Evolutionary conservation across 2,888 invertebrate species (phyloP).

Genomic region (Plusia festucae): DNA sequence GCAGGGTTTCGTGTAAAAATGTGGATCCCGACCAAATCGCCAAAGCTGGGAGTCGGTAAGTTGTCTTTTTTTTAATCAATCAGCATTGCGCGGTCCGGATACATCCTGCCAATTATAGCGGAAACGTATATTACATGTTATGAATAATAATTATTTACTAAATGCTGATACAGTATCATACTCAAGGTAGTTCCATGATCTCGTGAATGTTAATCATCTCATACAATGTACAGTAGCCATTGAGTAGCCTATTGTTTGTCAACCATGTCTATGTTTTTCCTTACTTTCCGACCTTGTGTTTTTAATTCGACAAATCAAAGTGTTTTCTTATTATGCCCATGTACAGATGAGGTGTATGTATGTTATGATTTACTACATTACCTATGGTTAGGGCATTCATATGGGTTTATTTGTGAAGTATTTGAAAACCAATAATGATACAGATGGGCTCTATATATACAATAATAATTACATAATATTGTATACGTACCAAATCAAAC

Average conservation of each 20-base stretch:
- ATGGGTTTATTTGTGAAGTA: too few relatives aligned
- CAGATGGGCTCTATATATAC: too few relatives aligned
- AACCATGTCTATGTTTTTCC: constrained; percentile 31
- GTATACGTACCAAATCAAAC: too few relatives aligned
- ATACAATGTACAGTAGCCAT: constrained; percentile 12
- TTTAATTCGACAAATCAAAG: constrained; percentile 19
- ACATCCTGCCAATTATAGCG: constrained; percentile 83
- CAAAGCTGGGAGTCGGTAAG: constrained; percentile 94
- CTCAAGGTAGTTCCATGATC: constrained; percentile 16
- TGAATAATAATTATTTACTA: constrained; percentile 78
- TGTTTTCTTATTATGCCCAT: constrained; percentile 20
- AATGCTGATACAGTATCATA: constrained; percentile 50
- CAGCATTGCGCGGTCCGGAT: constrained; percentile 66
- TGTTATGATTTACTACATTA: background rate
- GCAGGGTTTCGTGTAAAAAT: constrained; percentile 76
- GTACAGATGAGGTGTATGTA: background rate
- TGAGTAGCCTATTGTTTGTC: constrained; percentile 46
- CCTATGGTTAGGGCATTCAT: too few relatives aligned
- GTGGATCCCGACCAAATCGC: constrained; percentile 93
- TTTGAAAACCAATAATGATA: too few relatives aligned
- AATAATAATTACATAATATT: too few relatives aligned
- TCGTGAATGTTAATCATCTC: constrained; percentile 13
- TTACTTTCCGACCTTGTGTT: constrained; percentile 44
- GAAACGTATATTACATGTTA: constrained; percentile 82
- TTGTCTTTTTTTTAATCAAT: constrained; percentile 76